Conservation (phyloP, 2,888 invertebrate species). For the Tryphoninae sp. region DNA sequence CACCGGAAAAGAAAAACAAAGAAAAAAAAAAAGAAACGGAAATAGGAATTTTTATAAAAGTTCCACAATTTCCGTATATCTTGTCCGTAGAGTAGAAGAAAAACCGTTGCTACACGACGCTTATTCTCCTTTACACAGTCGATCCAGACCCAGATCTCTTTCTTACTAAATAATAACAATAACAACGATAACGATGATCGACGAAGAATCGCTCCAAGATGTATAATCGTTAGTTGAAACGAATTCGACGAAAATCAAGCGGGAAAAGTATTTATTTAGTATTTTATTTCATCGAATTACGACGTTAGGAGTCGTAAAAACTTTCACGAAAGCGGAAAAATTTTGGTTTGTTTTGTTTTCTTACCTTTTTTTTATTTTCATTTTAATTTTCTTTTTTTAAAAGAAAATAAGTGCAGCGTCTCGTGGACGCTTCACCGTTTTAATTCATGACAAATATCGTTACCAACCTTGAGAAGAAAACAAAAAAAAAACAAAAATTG, state of each 20-base stretch:
- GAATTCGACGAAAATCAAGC: neutral
- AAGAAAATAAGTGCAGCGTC: neutral
- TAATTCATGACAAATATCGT: neutral
- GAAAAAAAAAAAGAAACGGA: constrained; percentile 5
- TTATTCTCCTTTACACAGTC: neutral
- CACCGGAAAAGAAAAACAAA: constrained; percentile 11
- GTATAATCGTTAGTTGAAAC: neutral
- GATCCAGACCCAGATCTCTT: neutral
- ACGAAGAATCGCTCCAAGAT: neutral
- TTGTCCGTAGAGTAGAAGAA: neutral
- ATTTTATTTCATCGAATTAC: neutral
- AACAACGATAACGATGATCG: neutral
- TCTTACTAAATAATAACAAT: neutral
- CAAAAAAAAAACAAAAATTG: neutral
- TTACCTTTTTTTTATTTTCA: neutral
- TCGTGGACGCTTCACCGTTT: neutral
- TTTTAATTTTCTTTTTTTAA: neutral
- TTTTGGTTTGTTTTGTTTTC: neutral
- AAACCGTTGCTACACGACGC: neutral
- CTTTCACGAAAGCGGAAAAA: neutral
- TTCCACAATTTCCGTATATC: neutral
- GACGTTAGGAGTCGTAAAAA: neutral
- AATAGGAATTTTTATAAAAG: neutral
- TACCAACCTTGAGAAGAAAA: neutral
- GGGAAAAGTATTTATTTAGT: neutral